Evolutionary conservation across 2,113 vertebrate genomes (phyloP).

Genomic region (Haemorhous mexicanus): DNA sequence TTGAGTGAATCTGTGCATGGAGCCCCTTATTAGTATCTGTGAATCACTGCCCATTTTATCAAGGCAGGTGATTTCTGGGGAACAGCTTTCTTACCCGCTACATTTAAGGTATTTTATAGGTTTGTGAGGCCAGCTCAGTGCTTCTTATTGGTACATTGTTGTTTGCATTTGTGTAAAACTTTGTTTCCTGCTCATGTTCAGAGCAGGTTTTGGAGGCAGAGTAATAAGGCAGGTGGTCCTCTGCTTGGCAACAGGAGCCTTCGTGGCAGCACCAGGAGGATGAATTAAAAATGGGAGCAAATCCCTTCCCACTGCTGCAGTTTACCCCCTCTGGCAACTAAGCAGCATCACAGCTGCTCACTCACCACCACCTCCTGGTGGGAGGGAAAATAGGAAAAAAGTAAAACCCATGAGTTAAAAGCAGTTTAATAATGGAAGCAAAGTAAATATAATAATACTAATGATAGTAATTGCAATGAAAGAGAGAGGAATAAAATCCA

Average conservation of each 20-base stretch:
- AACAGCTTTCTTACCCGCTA: neutral
- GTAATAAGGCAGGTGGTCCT: neutral
- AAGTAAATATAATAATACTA: neutral
- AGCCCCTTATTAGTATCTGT: neutral
- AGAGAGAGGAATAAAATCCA: neutral
- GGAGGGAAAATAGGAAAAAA: neutral
- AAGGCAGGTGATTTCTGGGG: neutral
- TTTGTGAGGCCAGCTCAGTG: neutral
- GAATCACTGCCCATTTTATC: neutral
- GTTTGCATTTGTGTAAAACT: neutral
- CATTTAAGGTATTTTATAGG: neutral
- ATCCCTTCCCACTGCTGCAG: neutral
- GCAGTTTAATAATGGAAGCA: neutral
- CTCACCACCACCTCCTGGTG: neutral
- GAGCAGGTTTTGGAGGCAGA: neutral
- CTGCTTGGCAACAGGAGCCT: neutral
- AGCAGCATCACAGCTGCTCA: neutral
- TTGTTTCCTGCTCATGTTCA: neutral
- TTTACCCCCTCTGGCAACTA: neutral
- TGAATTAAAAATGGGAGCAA: neutral
- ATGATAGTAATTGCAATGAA: neutral
- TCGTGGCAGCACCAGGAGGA: neutral
- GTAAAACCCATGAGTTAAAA: neutral
- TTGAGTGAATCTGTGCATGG: neutral
- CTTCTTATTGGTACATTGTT: neutral